phyloP scores from a whole-genome alignment of 2,113 vertebrate genomes.

The Oplegnathus fasciatus region DNA sequence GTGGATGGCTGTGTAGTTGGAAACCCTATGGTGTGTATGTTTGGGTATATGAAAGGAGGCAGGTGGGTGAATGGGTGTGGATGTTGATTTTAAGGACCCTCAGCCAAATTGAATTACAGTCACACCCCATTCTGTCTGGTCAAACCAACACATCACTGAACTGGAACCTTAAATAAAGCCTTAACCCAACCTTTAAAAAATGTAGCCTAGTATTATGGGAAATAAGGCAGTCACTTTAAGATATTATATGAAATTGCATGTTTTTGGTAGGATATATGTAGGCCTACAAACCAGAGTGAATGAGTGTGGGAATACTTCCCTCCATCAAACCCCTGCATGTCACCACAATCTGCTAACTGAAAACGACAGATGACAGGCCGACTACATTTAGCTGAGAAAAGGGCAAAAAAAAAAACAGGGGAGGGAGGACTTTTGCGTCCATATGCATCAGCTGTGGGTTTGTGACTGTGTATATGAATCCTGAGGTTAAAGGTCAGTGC shows the following conservation, averaged over 20 bases:
- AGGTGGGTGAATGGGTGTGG: constrained; percentile 25
- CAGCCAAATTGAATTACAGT: constrained; percentile 5
- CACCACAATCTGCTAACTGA: constrained; percentile 11
- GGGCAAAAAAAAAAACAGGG: background rate
- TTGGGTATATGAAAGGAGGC: constrained; percentile 1
- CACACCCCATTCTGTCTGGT: background rate
- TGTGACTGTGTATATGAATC: constrained; percentile 43
- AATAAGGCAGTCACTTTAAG: background rate
- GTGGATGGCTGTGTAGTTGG: background rate
- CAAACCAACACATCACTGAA: background rate
- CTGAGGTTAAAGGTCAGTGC: constrained; percentile 69
- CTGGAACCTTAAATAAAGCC: background rate
- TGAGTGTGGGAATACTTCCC: constrained; percentile 3
- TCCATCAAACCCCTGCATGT: background rate
- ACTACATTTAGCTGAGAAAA: background rate
- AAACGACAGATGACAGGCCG: constrained; percentile 27
- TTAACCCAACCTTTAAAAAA: background rate
- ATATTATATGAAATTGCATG: background rate
- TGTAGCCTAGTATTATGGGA: background rate
- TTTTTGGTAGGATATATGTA: background rate
- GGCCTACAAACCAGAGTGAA: background rate
- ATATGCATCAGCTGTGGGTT: constrained; percentile 48
- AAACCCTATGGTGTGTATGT: background rate
- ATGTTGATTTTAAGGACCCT: constrained; percentile 13
- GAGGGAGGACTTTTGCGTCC: background rate